Evolutionary conservation across 1,140 invertebrate species (phyloP).

Genomic region (Drosophila tropicalis): DNA sequence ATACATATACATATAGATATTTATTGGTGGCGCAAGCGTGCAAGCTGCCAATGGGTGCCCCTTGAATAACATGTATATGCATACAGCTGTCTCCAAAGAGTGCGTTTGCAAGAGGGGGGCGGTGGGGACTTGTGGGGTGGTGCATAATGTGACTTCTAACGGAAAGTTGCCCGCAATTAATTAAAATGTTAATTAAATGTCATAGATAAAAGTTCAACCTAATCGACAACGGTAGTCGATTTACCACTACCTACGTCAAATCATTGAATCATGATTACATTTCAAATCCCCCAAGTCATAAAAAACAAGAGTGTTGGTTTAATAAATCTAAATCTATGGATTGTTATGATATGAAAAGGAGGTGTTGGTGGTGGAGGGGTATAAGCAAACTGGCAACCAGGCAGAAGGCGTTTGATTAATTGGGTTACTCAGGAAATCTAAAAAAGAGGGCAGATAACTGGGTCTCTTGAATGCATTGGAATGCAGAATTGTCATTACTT

Average conservation of each 20-base stretch:
- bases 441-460: too few species aligned
- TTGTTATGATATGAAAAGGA: constrained; percentile 54
- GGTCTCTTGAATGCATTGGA: too few species aligned
- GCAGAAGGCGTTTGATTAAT: constrained; percentile 10
- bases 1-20: constrained; percentile 13
- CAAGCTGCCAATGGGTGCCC: constrained; percentile 42
- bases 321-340: constrained; percentile 59
- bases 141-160: constrained; percentile 69
- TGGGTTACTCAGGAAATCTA: neutral
- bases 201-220: constrained; percentile 74
- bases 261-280: constrained; percentile 39
- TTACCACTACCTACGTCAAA: constrained; percentile 54
- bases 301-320: constrained; percentile 34
- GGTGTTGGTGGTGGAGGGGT: neutral
- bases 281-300: neutral
- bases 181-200: constrained; percentile 82
- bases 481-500: too few species aligned
- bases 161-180: constrained; percentile 77
- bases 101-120: neutral
- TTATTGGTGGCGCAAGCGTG: constrained; percentile 76
- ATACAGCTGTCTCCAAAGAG: constrained; percentile 44
- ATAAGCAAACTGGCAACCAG: neutral
- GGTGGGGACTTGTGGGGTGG: neutral
- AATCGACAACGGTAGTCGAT: constrained; percentile 59
- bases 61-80: constrained; percentile 20